Evolutionary conservation across 2,797 vertebrate genomes (phyloP).

Genomic region (Myripristis murdjan): DNA sequence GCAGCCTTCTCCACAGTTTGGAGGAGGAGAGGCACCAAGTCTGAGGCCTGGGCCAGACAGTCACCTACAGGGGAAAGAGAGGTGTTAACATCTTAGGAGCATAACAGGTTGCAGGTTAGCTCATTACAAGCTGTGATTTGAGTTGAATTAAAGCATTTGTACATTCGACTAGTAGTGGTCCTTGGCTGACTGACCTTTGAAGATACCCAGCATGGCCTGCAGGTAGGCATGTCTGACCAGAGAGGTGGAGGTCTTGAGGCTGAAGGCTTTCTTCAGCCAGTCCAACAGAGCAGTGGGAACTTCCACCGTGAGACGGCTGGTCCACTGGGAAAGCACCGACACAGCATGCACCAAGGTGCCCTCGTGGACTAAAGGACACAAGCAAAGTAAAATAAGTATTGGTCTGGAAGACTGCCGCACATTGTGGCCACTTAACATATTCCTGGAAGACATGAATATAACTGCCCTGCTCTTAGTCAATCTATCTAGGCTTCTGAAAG

Average conservation of each 20-base stretch:
- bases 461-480: background rate
- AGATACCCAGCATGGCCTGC: constrained; percentile 93
- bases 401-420: background rate
- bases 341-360: constrained; percentile 94
- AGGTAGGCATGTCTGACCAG: constrained; percentile 95
- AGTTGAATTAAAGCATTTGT: background rate
- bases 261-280: constrained; percentile 97
- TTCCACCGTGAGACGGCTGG: constrained; percentile 89
- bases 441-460: background rate
- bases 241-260: constrained; percentile 95
- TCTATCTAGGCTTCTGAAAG: background rate
- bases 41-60: constrained; percentile 89
- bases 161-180: fast-evolving
- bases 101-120: background rate
- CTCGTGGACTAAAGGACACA: constrained; percentile 89
- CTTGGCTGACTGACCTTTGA: constrained; percentile 88
- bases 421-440: background rate
- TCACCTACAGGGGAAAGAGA: constrained; percentile 86
- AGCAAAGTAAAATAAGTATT: background rate
- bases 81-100: constrained; percentile 4
- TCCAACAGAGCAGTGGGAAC: constrained; percentile 90
- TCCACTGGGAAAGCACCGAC: constrained; percentile 94
- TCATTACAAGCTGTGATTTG: background rate
- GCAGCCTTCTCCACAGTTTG: constrained; percentile 95
- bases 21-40: constrained; percentile 89